phyloP scores from a whole-genome alignment of 2,797 vertebrate genomes.

The Cichlasoma orientale region DNA sequence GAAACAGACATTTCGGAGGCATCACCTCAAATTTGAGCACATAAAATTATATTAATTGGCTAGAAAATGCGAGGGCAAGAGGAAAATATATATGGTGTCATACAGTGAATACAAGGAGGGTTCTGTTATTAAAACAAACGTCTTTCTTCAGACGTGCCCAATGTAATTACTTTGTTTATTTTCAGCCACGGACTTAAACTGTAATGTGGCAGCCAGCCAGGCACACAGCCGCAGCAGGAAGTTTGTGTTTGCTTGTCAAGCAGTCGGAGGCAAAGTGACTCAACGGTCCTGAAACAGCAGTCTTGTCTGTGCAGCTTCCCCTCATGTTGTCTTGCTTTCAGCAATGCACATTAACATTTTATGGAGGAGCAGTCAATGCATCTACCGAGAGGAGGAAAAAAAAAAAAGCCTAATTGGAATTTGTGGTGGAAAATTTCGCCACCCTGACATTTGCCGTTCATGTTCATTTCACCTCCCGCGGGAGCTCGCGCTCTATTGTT shows the following conservation, averaged over 20 bases:
- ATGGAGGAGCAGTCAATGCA: conserved; percentile 49
- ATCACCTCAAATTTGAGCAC: background rate
- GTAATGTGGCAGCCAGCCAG: conserved; percentile 49
- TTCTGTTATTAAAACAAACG: conserved; percentile 7
- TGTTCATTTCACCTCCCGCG: conserved; percentile 37
- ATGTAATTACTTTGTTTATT: conserved; percentile 40
- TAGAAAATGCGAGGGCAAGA: background rate
- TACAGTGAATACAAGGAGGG: background rate
- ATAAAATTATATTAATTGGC: background rate
- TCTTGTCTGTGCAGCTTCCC: conserved; percentile 63
- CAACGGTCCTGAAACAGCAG: conserved; percentile 57
- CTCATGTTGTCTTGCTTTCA: conserved; percentile 61
- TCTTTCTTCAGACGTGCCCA: background rate
- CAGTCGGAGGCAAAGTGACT: conserved; percentile 67
- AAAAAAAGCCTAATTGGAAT: conserved; percentile 39
- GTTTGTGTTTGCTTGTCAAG: conserved; percentile 69
- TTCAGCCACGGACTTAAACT: conserved; percentile 35
- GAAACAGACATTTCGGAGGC: background rate
- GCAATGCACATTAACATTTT: conserved; percentile 67
- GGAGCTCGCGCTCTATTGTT: conserved; percentile 53
- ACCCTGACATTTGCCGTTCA: conserved; percentile 43
- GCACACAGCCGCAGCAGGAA: conserved; percentile 62
- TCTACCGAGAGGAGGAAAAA: background rate
- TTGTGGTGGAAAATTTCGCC: conserved; percentile 24
- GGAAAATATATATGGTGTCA: background rate